Base-by-base conservation (phyloP, 2,888 invertebrate genomes). In the Ceriagrion tenellum region DNA sequence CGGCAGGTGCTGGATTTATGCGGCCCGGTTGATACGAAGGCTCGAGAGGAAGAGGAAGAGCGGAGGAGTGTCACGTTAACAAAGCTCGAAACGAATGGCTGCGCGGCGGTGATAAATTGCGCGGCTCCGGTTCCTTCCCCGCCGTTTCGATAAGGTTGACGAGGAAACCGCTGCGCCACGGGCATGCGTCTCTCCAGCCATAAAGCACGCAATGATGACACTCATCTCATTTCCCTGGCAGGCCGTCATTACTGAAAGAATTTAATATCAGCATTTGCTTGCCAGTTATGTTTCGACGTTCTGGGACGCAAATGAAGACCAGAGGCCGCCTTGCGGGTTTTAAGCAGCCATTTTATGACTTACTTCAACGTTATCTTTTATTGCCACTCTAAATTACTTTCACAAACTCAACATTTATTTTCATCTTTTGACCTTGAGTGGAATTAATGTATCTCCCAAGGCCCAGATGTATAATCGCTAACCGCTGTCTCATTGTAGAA, bases 1-100 rank as follows among this genome's bases (percentile, higher is more conserved):
- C 40, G 47, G 69, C 93, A 93, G 93, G 93, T 74, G 93, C 47
- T 91, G 91, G 91, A 91, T 91, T 91, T 59, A 59, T 40, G 59
- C 23, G 35, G 40, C 47, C n/a, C 12, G 18, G 55, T 47, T 55
- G 81, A 35, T 81, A 81, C 81, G 35, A 35, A 81, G 30, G 81
- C 13, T 81, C 4, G 26, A 40, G 47, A 18, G 59, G 59, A 69
- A 40, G n/a, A 30, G 59, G 55, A 40, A 20, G n/a, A n/a, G n/a
- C n/a, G 90, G 26, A 90, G 12, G 91, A 47, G 63, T 40, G 91
- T 63, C 63, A 18, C 93, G 23, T 93, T 93, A 74, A 93, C 69
- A 69, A 93, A n/a, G 89, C 55, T 55, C 10, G 93, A 47, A 47
- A 47, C 69, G 81, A 35, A 47, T 40, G 47, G 47, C n/a, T 74